A percentile compares a stretch with the other conserved stretches of the same genome.
Conservation (phyloP, 2,888 invertebrate genomes). For the Lepidochitona cinerea region DNA sequence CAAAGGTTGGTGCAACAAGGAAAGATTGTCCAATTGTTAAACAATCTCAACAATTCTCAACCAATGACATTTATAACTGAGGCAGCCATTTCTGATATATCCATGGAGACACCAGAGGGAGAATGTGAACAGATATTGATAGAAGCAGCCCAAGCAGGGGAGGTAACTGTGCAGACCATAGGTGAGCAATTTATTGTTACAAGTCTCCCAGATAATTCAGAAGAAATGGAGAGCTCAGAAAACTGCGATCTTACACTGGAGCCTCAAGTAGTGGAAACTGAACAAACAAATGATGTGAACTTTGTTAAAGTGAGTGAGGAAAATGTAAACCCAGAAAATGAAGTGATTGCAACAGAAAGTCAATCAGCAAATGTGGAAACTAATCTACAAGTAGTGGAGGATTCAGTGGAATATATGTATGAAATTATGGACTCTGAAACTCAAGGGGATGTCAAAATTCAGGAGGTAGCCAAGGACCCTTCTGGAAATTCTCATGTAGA, state of each 20-base stretch:
- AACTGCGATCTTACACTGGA: not conserved
- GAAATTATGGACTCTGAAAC: constrained; percentile 11
- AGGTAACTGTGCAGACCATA: not conserved
- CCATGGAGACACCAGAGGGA: not conserved
- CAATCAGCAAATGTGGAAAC: not conserved
- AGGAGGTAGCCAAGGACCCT: constrained; percentile 12
- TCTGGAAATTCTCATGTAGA: not conserved
- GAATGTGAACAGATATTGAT: constrained; percentile 1
- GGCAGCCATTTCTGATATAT: not conserved
- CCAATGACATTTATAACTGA: not conserved
- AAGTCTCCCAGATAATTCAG: not conserved
- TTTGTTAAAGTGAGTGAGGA: not conserved
- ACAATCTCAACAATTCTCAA: constrained; percentile 30
- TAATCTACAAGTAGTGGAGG: too few relatives aligned
- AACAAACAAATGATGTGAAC: not conserved
- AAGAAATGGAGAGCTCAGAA: not conserved
- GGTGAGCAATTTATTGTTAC: not conserved
- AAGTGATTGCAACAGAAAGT: not conserved
- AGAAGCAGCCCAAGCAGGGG: not conserved
- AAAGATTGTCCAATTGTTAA: constrained; percentile 48
- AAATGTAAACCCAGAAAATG: not conserved
- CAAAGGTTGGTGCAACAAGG: constrained; percentile 32
- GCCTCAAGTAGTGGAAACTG: not conserved
- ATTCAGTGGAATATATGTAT: not conserved
- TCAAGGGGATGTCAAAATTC: constrained; percentile 29